These are phyloP conservation scores for Nycticorax nycticorax DNA, from an alignment of 2,113 vertebrate genomes.

Conservation along the genomic window DNA sequence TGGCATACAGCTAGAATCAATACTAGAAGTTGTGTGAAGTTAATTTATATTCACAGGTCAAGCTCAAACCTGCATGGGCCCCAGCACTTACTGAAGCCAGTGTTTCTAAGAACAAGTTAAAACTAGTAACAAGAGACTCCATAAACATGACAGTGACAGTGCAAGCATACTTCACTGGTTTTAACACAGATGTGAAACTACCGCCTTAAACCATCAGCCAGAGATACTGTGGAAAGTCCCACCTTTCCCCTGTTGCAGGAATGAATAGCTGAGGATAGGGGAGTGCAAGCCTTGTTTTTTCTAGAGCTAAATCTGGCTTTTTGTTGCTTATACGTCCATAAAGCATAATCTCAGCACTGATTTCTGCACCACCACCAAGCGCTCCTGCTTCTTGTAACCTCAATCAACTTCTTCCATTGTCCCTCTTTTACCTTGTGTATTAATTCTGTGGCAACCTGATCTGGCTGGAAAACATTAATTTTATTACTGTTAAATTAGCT, in stretches of 20 bases:
- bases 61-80: neutral
- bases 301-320: neutral
- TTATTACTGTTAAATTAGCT: neutral
- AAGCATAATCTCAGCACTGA: neutral
- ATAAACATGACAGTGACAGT: neutral
- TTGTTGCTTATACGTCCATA: neutral
- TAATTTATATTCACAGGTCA: neutral
- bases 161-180: neutral
- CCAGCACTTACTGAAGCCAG: neutral
- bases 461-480: neutral
- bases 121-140: neutral
- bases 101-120: neutral
- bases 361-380: neutral
- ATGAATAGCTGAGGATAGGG: neutral
- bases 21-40: neutral
- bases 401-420: neutral
- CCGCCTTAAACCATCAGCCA: neutral
- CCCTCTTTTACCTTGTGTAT: neutral
- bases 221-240: neutral
- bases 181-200: neutral
- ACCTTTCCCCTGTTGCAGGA: neutral
- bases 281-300: neutral
- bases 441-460: neutral
- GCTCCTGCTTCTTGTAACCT: neutral
- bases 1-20: neutral